A percentile compares a stretch with the other conserved stretches of the same genome.
Evolutionary conservation across 2,797 vertebrate species (phyloP).

Genomic region (Momotus momota): DNA sequence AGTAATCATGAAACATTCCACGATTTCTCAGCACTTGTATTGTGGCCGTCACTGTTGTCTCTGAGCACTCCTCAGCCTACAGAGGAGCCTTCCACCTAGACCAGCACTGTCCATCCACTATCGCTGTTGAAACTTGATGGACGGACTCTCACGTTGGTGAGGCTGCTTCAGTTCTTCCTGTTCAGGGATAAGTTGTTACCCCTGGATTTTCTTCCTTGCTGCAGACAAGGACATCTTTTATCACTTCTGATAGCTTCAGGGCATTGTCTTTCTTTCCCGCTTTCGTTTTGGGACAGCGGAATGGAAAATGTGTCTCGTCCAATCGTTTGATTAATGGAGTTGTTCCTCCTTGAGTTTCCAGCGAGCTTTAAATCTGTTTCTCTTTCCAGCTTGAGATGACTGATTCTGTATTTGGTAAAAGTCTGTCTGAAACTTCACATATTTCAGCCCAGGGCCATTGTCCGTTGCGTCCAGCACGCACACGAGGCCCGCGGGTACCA

Average conservation of each 20-base stretch:
- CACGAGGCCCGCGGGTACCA: not conserved
- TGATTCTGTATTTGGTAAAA: conserved; percentile 36
- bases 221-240: conserved; percentile 13
- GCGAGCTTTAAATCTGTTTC: not conserved
- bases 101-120: not conserved
- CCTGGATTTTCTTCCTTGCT: not conserved
- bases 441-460: not conserved
- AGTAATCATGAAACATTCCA: rapidly evolving
- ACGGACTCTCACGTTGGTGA: not conserved
- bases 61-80: not conserved
- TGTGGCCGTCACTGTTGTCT: not conserved
- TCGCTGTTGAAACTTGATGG: not conserved
- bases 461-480: not conserved
- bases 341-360: conserved; percentile 34
- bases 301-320: conserved; percentile 49
- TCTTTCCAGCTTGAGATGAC: not conserved
- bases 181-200: not conserved
- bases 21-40: rapidly evolving
- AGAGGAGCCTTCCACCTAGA: too few species aligned
- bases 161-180: rapidly evolving
- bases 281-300: conserved; percentile 28
- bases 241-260: conserved; percentile 5
- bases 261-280: conserved; percentile 7
- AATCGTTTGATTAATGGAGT: conserved; percentile 36
- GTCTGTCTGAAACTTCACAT: not conserved